phyloP scores from a whole-genome alignment of 2,113 vertebrate genomes.

The Mesitornis unicolor region DNA sequence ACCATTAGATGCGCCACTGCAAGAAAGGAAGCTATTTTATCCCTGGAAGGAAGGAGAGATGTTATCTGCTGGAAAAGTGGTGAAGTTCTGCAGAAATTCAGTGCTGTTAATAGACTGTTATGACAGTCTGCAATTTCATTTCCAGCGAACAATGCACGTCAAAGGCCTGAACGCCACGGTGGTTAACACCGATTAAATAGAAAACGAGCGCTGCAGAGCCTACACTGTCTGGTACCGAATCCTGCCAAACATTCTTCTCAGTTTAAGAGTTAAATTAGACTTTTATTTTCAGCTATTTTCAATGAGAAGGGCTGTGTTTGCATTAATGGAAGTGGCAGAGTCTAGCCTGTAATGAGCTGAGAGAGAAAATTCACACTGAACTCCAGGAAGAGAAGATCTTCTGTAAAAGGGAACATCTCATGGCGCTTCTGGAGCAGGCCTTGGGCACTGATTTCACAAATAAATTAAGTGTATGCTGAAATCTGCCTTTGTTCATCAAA shows the following conservation, averaged over 20 bases:
- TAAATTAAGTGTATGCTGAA: background rate
- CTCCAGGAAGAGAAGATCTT: background rate
- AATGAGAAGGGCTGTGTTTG: background rate
- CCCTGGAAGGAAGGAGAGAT: constrained; percentile 58
- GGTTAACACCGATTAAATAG: background rate
- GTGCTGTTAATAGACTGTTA: constrained; percentile 42
- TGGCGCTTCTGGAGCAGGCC: background rate
- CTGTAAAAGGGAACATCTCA: background rate
- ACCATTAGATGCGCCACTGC: constrained; percentile 9
- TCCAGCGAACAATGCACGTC: background rate
- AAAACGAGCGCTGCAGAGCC: background rate
- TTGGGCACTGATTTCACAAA: background rate
- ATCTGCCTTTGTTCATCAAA: background rate
- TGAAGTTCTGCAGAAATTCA: constrained; percentile 38
- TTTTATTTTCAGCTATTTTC: constrained; percentile 3
- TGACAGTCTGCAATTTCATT: constrained; percentile 33
- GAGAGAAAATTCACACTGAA: background rate
- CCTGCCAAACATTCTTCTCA: background rate
- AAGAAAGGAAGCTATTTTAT: constrained; percentile 61
- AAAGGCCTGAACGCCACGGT: background rate
- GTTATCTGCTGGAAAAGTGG: constrained; percentile 44
- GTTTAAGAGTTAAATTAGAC: background rate
- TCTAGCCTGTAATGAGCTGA: background rate
- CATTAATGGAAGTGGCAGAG: background rate
- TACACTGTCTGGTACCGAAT: background rate